Evolutionary conservation across 2,797 vertebrate genomes (phyloP), one percentile per base, ranked within the genome.

Genomic region (Hephaestus fuliginosus): DNA sequence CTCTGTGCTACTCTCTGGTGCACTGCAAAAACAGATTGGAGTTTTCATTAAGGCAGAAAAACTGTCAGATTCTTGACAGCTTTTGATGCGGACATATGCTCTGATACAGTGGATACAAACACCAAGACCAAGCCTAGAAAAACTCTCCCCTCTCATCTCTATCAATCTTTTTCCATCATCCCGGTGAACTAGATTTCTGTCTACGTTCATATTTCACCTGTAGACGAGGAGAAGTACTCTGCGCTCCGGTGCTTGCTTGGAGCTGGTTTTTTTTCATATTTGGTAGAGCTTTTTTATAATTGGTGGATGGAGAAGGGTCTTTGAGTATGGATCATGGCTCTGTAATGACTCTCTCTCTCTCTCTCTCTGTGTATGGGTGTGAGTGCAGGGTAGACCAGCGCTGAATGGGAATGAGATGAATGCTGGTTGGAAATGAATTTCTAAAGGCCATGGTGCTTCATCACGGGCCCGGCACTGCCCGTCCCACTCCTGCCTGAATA

Each of bases 391-490:
- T 85, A 83, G 90, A 93, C 91, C 90, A 89, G 88, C 73, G 70
- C 88, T 89, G 93, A 95, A 93, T 95, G 93, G 92, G 95, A 96
- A 96, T 95, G 95, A 96, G 96, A 96, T 93, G 92, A 94, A 93
- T 92, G 95, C 94, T 92, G 83, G 87, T 84, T 92, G 92, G 94
- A 97, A 96, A 96, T 96, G 95, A 95, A 95, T 93, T 96, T 96
- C 95, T 96, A 96, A 97, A 96, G 95, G 94, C 93, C 94, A 94
- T 80, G 92, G 90, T 92, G 93, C 95, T 96, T 94, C 93, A 96
- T 95, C 95, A 91, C 93, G 52, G 89, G 89, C 86, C 80, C 73
- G 63, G 80, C 92, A 85, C 93, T 94, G 95, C 89, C 14, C 88
- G 90, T 95, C 94, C 93, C 92, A 93, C 94, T 93, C 89, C 93